Evolutionary conservation across 2,113 vertebrate genomes (phyloP).

Genomic region (Naja naja): DNA sequence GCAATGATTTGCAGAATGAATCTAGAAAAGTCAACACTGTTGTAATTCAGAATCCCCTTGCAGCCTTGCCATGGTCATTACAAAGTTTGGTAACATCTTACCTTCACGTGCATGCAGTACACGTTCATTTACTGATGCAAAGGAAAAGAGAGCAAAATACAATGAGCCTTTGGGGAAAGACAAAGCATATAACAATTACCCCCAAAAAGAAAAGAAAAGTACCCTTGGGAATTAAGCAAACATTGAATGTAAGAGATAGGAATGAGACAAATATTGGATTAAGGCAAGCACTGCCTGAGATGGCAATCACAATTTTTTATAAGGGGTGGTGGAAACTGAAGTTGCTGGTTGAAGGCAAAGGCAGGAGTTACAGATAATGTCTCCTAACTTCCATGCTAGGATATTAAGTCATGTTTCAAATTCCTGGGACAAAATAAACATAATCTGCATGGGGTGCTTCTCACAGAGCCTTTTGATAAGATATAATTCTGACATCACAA

Average conservation of each 20-base stretch:
- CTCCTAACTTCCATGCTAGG: conserved; percentile 21
- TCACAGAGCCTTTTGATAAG: conserved; percentile 21
- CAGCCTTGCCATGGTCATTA: not conserved
- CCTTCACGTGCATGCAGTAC: conserved; percentile 48
- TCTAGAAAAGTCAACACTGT: not conserved
- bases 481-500: not conserved
- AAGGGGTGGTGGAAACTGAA: conserved; percentile 54
- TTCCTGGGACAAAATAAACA: conserved; percentile 42
- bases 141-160: conserved; percentile 51
- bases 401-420: conserved; percentile 35
- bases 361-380: conserved; percentile 51
- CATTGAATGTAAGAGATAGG: conserved; percentile 65
- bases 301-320: conserved; percentile 69
- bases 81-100: not conserved
- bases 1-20: not conserved
- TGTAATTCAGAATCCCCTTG: conserved; percentile 21
- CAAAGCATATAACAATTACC: conserved; percentile 65
- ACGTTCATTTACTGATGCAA: conserved; percentile 54
- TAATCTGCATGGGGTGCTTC: not conserved
- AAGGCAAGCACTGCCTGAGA: conserved; percentile 69
- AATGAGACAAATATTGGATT: conserved; percentile 80
- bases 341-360: conserved; percentile 66
- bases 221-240: conserved; percentile 73
- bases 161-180: conserved; percentile 55
- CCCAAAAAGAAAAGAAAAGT: conserved; percentile 46